Conservation (phyloP, 2,797 vertebrate genomes). For the Coilia nasus region DNA sequence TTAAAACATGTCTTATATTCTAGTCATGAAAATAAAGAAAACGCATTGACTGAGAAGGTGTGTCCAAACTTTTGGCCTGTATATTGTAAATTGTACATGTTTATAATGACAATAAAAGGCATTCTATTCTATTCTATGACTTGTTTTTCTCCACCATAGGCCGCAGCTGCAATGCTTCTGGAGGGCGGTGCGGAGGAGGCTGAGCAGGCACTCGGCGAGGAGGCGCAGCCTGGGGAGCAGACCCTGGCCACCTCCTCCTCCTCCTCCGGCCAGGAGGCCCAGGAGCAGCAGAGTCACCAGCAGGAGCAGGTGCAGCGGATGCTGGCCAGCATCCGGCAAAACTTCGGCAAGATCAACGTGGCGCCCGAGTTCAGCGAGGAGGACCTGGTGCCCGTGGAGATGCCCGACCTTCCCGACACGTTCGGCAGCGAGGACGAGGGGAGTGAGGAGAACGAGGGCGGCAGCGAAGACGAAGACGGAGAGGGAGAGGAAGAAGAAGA, state of each 20-base stretch:
- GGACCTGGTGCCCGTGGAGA: conserved; percentile 89
- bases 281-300: conserved; percentile 54
- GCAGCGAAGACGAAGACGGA: conserved; percentile 34
- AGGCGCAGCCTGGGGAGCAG: conserved; percentile 49
- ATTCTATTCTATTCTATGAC: too few species aligned
- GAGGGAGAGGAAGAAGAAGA: not conserved
- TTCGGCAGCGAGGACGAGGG: conserved; percentile 68
- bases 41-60: too few species aligned
- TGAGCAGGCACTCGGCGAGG: conserved; percentile 52
- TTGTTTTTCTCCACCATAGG: conserved; percentile 44
- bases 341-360: conserved; percentile 94
- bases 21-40: too few species aligned
- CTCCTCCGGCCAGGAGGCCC: conserved; percentile 47
- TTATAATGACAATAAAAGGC: too few species aligned
- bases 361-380: conserved; percentile 90
- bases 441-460: conserved; percentile 58
- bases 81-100: too few species aligned
- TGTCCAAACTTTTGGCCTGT: too few species aligned
- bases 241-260: conserved; percentile 21
- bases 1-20: too few species aligned
- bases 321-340: conserved; percentile 84
- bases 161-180: conserved; percentile 47
- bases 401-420: conserved; percentile 76
- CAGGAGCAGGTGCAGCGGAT: conserved; percentile 77
- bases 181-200: conserved; percentile 44